Conservation (phyloP, 1,140 invertebrate genomes). For the Drosophila sp. region DNA sequence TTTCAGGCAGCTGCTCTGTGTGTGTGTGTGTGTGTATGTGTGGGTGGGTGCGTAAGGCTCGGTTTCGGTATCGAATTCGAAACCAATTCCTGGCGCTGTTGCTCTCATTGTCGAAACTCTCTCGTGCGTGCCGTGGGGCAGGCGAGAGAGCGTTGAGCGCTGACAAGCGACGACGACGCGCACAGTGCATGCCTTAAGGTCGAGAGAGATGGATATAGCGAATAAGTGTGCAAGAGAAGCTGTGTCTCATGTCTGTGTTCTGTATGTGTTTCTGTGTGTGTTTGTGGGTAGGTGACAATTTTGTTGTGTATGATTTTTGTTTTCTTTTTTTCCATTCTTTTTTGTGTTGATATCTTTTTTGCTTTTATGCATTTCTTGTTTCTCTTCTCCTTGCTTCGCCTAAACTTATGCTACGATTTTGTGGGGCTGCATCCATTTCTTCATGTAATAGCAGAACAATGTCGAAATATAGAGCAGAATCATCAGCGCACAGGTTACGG, state of each 20-base stretch:
- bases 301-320: constrained; percentile 72
- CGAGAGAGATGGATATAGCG: constrained; percentile 20
- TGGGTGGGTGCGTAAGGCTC: neutral
- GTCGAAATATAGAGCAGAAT: constrained; percentile 95
- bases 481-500: constrained; percentile 94
- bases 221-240: constrained; percentile 12
- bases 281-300: constrained; percentile 61
- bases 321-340: constrained; percentile 57
- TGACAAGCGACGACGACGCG: constrained; percentile 19
- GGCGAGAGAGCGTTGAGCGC: constrained; percentile 31
- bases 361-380: constrained; percentile 16
- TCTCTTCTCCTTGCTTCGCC: constrained; percentile 21
- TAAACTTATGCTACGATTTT: constrained; percentile 90
- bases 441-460: constrained; percentile 95
- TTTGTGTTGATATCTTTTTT: constrained; percentile 27
- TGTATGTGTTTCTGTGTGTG: constrained; percentile 5
- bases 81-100: constrained; percentile 20
- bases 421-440: constrained; percentile 93
- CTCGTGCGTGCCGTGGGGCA: constrained; percentile 5
- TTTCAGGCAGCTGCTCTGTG: constrained; percentile 27
- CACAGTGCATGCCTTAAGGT: constrained; percentile 19
- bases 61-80: constrained; percentile 1
- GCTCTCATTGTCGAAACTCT: constrained; percentile 40
- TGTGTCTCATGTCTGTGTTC: neutral
- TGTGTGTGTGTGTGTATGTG: constrained; percentile 21